Evolutionary conservation across 2,888 invertebrate species (phyloP).

Genomic region (Pterostichus niger): DNA sequence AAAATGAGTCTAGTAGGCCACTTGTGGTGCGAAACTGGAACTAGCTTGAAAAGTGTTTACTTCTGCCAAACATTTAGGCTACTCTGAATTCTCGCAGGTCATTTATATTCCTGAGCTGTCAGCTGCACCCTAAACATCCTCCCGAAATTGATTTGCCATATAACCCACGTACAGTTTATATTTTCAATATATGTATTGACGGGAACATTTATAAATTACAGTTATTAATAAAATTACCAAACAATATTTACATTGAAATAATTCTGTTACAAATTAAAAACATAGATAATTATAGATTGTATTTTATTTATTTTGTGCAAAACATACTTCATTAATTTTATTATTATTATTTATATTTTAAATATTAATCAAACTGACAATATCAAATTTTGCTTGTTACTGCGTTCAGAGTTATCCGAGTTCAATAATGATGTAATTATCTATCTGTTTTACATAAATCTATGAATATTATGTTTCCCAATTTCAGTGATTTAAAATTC

Average conservation of each 20-base stretch:
- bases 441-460: too few species aligned
- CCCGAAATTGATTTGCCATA: slow-evolving; percentile 21
- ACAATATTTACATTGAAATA: not conserved
- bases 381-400: too few species aligned
- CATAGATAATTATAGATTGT: too few species aligned
- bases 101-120: slow-evolving; percentile 44
- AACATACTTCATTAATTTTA: too few species aligned
- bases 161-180: slow-evolving; percentile 22
- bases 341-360: too few species aligned
- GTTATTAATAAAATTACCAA: too few species aligned
- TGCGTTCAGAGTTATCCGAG: too few species aligned
- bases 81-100: slow-evolving; percentile 17
- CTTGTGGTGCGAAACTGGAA: slow-evolving; percentile 19
- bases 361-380: too few species aligned
- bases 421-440: too few species aligned
- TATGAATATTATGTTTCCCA: too few species aligned
- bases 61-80: slow-evolving; percentile 44
- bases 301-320: too few species aligned
- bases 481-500: too few species aligned
- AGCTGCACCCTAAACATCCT: slow-evolving; percentile 9
- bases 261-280: not conserved
- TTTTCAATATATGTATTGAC: slow-evolving; percentile 29
- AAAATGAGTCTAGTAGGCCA: not conserved
- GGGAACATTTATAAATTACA: not conserved
- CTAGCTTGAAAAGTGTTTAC: slow-evolving; percentile 34